Evolutionary conservation across 2,113 vertebrate species (phyloP), one percentile per base, ranked within the genome.

Genomic region (Pongo abelii): DNA sequence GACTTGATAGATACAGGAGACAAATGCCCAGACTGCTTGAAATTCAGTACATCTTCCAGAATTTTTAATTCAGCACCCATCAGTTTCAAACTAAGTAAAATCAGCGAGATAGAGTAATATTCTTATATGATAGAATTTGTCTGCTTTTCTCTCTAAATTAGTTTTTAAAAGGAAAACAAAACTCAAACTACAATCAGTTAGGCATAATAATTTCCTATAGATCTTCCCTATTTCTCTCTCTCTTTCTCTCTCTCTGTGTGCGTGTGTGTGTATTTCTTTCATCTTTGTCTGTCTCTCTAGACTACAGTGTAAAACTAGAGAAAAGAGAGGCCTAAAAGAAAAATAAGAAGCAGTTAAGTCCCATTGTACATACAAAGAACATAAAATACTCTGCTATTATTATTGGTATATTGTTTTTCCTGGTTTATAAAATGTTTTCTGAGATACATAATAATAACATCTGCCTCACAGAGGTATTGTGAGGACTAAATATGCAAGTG

Each of bases 151-250:
- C 40, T 59, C 8, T 81, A 55, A 83, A 25, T 72, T 18, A 92
- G 11, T 92, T 97, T 84, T 30, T 23, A 64, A 91, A 91, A 92
- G 14, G 78, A 83, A 87, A 92, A 50, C 50, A 81, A 64, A 94
- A 40, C 7, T 86, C n/a, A 74, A 74, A 55, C 59, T 55, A 30
- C 25, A 87, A n/a, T 93, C 25, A 81, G 14, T 72, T 81, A 87
- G 3, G 38, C 40, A 69, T 35, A 91, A 84, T 72, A 11, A 18
- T 75, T 79, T 92, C 67, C 75, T 89, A 48, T 32, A 86, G 7
- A 91, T 70, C 50, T 40, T 81, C 40, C 80, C 25, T 23, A 4
- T 16, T 4, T 40, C 30, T 40, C 20, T 77, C 5, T 38, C 46
- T 32, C 20, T 77, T 3, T 38, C 46, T 32, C 8, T 20, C 64